Conservation (phyloP, 2,888 invertebrate genomes). For the Balanococcus diminutus region DNA sequence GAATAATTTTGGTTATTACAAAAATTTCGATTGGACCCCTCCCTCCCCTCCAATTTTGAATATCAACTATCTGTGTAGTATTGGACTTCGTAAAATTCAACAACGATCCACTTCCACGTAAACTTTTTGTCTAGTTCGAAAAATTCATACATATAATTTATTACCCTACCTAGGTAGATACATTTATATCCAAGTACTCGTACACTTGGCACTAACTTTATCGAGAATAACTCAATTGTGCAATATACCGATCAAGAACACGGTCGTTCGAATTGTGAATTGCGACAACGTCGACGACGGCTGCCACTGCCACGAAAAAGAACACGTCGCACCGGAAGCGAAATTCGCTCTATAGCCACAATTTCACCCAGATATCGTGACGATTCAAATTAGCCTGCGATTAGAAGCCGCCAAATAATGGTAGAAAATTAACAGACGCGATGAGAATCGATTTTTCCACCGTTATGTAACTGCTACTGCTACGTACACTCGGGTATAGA, state of each 20-base stretch:
- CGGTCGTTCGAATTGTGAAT: neutral
- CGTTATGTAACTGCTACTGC: neutral
- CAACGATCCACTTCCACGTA: no score
- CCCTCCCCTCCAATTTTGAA: no score
- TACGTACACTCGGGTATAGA: neutral
- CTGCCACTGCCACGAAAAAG: neutral
- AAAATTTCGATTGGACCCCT: no score
- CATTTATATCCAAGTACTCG: neutral
- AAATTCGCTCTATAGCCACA: neutral
- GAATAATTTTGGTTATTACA: neutral
- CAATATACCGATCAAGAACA: neutral
- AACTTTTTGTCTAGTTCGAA: no score
- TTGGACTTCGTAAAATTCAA: no score
- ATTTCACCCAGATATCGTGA: slow-evolving; percentile 18
- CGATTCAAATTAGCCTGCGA: neutral
- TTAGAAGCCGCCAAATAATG: neutral
- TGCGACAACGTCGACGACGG: neutral
- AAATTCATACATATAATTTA: neutral
- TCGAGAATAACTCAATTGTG: neutral
- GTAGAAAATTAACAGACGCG: slow-evolving; percentile 19
- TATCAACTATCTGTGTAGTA: neutral
- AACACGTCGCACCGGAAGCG: neutral
- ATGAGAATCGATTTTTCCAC: slow-evolving; percentile 26
- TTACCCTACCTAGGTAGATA: neutral
- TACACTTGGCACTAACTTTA: neutral